Evolutionary conservation across 2,113 vertebrate genomes (phyloP).

Genomic region (Apeltes quadracus): DNA sequence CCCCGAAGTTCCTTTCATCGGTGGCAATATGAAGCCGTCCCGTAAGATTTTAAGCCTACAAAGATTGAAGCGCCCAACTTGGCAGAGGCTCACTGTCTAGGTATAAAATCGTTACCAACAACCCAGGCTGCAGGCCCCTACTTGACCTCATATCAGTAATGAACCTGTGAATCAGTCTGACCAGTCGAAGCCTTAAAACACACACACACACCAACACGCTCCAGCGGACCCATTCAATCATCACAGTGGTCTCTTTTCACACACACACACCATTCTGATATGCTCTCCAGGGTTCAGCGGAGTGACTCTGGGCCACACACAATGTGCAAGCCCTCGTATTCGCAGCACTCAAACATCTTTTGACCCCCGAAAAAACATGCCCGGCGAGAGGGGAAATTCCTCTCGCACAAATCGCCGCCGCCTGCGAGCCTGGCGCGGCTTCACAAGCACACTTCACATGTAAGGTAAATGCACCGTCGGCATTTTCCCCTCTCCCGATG

Average conservation of each 20-base stretch:
- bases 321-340: constrained; percentile 14
- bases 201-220: constrained; percentile 37
- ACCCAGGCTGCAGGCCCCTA: constrained; percentile 2
- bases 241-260: constrained; percentile 30
- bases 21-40: background rate
- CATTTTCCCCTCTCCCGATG: constrained; percentile 29
- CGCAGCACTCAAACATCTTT: constrained; percentile 11
- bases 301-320: constrained; percentile 1
- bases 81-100: background rate
- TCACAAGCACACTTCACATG: constrained; percentile 42
- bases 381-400: constrained; percentile 42
- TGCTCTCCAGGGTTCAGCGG: background rate
- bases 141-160: constrained; percentile 30
- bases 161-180: constrained; percentile 26
- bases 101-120: background rate
- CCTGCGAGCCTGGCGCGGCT: constrained; percentile 23
- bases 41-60: background rate
- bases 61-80: background rate
- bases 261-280: constrained; percentile 6
- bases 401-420: too few relatives aligned
- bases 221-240: constrained; percentile 54
- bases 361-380: constrained; percentile 27
- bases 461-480: constrained; percentile 38
- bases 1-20: background rate
- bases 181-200: constrained; percentile 6